Base-by-base conservation (phyloP, 2,797 vertebrate species). In the Myotis findleyi region DNA sequence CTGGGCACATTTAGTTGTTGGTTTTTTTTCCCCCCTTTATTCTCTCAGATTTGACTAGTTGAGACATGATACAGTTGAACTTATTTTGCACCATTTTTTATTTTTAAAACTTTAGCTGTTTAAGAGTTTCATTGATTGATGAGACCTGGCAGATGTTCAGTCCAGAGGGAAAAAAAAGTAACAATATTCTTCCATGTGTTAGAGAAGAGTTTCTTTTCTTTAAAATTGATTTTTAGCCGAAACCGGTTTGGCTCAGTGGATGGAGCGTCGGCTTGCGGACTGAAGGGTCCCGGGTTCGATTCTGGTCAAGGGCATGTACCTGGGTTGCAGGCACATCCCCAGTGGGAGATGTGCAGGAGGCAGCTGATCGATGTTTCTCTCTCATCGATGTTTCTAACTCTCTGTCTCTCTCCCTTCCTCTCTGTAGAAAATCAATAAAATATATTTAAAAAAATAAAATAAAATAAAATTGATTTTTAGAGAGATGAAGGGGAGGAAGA, bases 81-180 rank as follows among this genome's bases (percentile, higher is more conserved):
- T 81, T 73, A 33, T 53, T 95, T 93, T 91, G 44, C 12, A 49
- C 30, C 47, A 20, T 92, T 92, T 92, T 95, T 89, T 30, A 64
- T 80, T 93, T 91, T 96, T 80, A 20, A 86, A 87, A 69, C 33
- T 68, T 79, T 53, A 66, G 12, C 4, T 81, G 10, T 92, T 94
- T 59, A 81, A 64, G 69, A 36, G 72, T 77, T 86, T 86, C 33
- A 18, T 91, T 75, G 30, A 49, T 47, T 85, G 84, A 69, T 87
- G 82, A 83, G 47, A 68, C 17, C 10, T 80, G 72, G 36, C 62
- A 81, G 33, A 47, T 84, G 38, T 27, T 75, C 23, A 81, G 1
- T 83, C 41, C 14, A 47, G 11, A 49, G 1, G 38, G n/a, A 66
- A 62, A n/a, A n/a, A 62, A n/a, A 27, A 14, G 36, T 69, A 66